Conservation (phyloP, 2,113 vertebrate genomes). For the Hippolais icterina region DNA sequence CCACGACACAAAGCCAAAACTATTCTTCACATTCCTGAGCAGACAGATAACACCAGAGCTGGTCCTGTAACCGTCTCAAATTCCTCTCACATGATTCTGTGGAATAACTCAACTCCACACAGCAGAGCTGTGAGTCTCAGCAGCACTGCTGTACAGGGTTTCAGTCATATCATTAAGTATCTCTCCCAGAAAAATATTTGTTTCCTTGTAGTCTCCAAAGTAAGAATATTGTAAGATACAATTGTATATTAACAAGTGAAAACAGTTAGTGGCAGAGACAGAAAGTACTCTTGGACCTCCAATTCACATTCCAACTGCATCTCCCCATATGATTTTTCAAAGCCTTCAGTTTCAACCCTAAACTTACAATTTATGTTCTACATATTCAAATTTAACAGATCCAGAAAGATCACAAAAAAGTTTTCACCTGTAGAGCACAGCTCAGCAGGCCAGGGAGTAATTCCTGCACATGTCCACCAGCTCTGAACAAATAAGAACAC, state of each 20-base stretch:
- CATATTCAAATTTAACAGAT: neutral
- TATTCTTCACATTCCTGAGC: neutral
- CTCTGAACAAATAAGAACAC: neutral
- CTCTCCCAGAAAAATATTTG: neutral
- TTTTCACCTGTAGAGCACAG: neutral
- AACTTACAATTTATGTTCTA: neutral
- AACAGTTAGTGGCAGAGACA: neutral
- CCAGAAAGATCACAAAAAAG: neutral
- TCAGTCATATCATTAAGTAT: neutral
- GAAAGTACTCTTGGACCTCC: neutral
- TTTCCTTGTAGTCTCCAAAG: neutral
- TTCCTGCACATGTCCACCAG: neutral
- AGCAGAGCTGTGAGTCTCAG: neutral
- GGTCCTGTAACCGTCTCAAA: neutral
- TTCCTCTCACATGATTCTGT: neutral
- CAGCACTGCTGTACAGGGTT: neutral
- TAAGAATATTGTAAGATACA: neutral
- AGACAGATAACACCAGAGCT: neutral
- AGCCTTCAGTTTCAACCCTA: neutral
- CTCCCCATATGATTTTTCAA: neutral
- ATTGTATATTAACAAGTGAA: neutral
- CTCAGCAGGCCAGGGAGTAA: neutral
- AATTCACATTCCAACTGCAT: neutral
- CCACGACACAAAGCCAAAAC: neutral
- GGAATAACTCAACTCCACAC: neutral